phyloP scores from a whole-genome alignment of 1,140 invertebrate species.

The Polypedilum vanderplanki region DNA sequence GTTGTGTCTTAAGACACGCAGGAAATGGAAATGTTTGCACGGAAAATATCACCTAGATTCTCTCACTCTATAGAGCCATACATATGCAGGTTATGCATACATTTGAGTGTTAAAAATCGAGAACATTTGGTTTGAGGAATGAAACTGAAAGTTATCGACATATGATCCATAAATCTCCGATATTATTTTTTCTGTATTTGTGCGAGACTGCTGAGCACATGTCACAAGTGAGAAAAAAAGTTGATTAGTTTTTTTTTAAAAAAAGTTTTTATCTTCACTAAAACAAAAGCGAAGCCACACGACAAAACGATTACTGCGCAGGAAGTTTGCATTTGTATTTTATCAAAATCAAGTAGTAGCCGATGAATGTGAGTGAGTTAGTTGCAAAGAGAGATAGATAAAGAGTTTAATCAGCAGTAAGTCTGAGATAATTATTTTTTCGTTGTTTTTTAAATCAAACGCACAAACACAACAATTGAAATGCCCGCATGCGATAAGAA shows the following conservation, averaged over 20 bases:
- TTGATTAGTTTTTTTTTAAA: not conserved
- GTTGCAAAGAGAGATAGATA: too few species aligned
- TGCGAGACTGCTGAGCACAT: not conserved
- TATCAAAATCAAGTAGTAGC: not conserved
- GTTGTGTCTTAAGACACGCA: not conserved
- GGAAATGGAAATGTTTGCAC: conserved; percentile 26
- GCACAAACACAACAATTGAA: too few species aligned
- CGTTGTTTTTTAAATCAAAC: too few species aligned
- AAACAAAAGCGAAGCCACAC: conserved; percentile 17
- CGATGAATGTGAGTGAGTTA: not conserved
- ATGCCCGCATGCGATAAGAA: too few species aligned
- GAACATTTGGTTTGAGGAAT: not conserved
- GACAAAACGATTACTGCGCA: conserved; percentile 2
- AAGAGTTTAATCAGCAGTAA: too few species aligned
- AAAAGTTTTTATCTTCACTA: conserved; percentile 14
- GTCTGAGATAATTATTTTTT: too few species aligned
- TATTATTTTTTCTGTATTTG: not conserved
- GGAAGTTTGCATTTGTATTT: conserved; percentile 18
- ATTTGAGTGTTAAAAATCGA: not conserved
- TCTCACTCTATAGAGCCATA: not conserved
- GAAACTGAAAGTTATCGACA: conserved; percentile 1
- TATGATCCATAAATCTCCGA: not conserved
- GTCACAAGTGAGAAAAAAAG: not conserved
- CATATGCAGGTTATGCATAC: not conserved
- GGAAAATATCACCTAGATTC: conserved; percentile 26